Evolutionary conservation across 2,113 vertebrate species (phyloP), one percentile per base, ranked within the genome.

Genomic region (Salvelinus alpinus): DNA sequence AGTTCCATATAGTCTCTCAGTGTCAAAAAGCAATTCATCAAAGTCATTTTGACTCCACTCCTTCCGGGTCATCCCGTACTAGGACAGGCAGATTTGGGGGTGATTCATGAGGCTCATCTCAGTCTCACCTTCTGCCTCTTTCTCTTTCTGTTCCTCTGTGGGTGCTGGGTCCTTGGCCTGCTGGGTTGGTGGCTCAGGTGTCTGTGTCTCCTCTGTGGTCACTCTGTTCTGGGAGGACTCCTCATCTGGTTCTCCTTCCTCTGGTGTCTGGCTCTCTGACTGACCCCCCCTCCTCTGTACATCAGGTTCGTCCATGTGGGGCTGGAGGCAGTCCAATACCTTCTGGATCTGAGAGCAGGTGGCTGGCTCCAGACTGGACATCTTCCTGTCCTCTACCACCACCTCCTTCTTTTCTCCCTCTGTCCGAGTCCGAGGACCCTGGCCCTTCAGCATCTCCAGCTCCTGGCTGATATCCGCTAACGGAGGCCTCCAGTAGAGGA

Each of bases 401-500:
- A 1, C 5, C 31, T 5, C 5, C 31, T 31, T 5, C 31, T 31
- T 31, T 31, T 31, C 31, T 31, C 31, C 31, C 31, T 5, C 31
- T 31, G 31, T 31, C 31, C 29, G 29, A 29, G 29, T 4, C 4
- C 3, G 29, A 29, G 29, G 29, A 29, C 29, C 29, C 29, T 29
- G 29, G 29, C 29, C 29, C 29, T 29, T 29, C 29, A 29, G 4
- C 29, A 29, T 29, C 29, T 29, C 29, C 29, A 29, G 29, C 29
- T 29, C 29, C 29, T 4, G 29, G 29, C 29, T 29, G 29, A 29
- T 29, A 29, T 29, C 29, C 29, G 4, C 29, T 29, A 97, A 92
- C 67, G 94, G 95, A 82, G 93, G 86, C 75, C 94, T 92, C 96
- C 97, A 97, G 74, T 94, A 96, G 11, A 94, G 83, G 76, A 96